phyloP scores from a whole-genome alignment of 1,140 invertebrate species.

The Heliothis subflexa region DNA sequence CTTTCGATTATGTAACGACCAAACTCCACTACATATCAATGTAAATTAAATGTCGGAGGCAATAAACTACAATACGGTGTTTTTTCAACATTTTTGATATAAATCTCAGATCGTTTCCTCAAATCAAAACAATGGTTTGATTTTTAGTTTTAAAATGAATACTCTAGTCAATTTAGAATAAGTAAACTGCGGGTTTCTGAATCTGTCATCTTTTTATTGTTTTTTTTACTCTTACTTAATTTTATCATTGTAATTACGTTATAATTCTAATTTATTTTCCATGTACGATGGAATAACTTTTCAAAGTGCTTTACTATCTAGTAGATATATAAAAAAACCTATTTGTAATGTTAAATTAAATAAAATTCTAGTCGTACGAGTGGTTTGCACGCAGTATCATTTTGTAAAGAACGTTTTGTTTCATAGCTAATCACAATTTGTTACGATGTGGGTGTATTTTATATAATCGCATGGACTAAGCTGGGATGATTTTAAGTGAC shows the following conservation, averaged over 20 bases:
- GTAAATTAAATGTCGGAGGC: constrained; percentile 70
- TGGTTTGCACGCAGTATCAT: constrained; percentile 78
- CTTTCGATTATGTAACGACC: constrained; percentile 51
- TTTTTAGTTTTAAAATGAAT: constrained; percentile 51
- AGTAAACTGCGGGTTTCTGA: constrained; percentile 54
- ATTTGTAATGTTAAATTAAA: constrained; percentile 81
- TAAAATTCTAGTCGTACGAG: constrained; percentile 80
- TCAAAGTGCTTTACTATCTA: constrained; percentile 86
- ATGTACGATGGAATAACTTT: constrained; percentile 75
- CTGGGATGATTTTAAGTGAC: not conserved
- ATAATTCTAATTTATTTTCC: constrained; percentile 58
- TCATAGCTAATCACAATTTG: constrained; percentile 72
- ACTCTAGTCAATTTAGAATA: constrained; percentile 79
- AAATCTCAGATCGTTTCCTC: constrained; percentile 13
- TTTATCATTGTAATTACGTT: constrained; percentile 34
- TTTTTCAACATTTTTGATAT: constrained; percentile 28
- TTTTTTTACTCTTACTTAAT: constrained; percentile 29
- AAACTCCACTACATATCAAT: constrained; percentile 78
- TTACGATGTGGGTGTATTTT: constrained; percentile 77
- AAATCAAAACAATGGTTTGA: not conserved
- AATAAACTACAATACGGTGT: constrained; percentile 59
- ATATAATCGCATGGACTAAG: constrained; percentile 56
- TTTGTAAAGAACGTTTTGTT: constrained; percentile 48
- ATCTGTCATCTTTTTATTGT: constrained; percentile 41
- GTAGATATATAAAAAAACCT: constrained; percentile 80